Conservation (phyloP, 2,888 invertebrate genomes). For the Orchesella flavescens region DNA sequence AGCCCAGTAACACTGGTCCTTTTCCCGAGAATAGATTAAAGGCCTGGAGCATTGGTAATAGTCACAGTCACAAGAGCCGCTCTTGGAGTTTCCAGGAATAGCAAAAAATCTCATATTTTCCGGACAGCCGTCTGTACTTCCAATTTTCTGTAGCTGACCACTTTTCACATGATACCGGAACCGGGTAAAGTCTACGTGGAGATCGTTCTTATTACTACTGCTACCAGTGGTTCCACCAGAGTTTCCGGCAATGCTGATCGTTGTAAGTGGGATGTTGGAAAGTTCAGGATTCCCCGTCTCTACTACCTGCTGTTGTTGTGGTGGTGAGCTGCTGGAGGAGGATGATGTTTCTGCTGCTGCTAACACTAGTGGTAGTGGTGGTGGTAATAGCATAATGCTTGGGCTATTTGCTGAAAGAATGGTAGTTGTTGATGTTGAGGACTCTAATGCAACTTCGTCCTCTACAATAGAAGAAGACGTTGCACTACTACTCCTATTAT, state of each 20-base stretch:
- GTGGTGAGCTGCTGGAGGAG: conserved; percentile 7
- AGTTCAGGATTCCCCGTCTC: conserved; percentile 17
- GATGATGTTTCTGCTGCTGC: neutral
- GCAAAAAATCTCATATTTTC: conserved; percentile 71
- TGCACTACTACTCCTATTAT: neutral
- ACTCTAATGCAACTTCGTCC: neutral
- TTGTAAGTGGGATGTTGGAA: conserved; percentile 32
- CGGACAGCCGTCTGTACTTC: conserved; percentile 61
- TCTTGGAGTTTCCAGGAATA: conserved; percentile 64
- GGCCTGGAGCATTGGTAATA: conserved; percentile 69
- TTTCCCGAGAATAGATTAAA: conserved; percentile 63
- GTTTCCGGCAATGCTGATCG: conserved; percentile 38
- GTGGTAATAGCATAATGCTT: conserved; percentile 27
- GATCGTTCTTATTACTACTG: neutral
- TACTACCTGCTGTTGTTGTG: neutral
- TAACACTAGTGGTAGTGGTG: neutral
- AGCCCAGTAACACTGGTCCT: conserved; percentile 68
- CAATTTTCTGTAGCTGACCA: conserved; percentile 54
- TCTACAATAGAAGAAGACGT: neutral
- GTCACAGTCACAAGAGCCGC: conserved; percentile 71
- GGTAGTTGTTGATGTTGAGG: neutral
- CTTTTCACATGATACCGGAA: conserved; percentile 64
- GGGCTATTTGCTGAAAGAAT: conserved; percentile 26
- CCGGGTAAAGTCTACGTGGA: conserved; percentile 49
- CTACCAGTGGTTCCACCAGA: conserved; percentile 35